These are phyloP conservation scores for Cantharis nigra DNA, from an alignment of 2,888 invertebrate species.

Conservation along the genomic window DNA sequence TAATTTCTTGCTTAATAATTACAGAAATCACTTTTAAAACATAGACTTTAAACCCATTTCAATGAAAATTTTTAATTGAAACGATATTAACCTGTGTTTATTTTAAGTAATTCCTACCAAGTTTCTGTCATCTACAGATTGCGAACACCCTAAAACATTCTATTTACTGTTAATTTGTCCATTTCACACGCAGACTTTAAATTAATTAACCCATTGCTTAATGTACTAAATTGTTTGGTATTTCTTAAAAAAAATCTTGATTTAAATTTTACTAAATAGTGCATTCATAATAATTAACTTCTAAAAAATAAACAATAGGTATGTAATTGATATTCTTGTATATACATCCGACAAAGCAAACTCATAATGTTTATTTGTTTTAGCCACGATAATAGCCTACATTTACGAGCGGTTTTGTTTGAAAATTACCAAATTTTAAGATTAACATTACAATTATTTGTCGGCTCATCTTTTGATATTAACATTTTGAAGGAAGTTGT, in stretches of 20 bases:
- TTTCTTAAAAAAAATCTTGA: neutral
- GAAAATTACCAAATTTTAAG: neutral
- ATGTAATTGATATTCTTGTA: neutral
- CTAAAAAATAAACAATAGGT: neutral
- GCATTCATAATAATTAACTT: neutral
- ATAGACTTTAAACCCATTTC: neutral
- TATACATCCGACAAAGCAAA: neutral
- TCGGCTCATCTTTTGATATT: neutral
- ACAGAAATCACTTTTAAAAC: neutral
- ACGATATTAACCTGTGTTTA: neutral
- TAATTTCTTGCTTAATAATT: neutral
- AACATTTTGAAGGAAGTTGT: neutral
- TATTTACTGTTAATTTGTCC: constrained; percentile 23
- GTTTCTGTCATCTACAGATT: constrained; percentile 15
- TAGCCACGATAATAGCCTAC: neutral
- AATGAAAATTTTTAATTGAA: neutral
- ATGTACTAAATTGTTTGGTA: constrained; percentile 5
- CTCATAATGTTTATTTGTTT: neutral
- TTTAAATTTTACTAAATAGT: neutral
- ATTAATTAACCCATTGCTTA: constrained; percentile 27
- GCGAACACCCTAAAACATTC: constrained; percentile 11
- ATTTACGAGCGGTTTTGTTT: neutral
- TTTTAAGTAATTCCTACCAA: neutral
- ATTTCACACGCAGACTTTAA: constrained; percentile 25
- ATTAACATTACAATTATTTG: neutral